Evolutionary conservation across 2,888 invertebrate species (phyloP), one percentile per base, ranked within the genome.

Genomic region (Chesias legatella): DNA sequence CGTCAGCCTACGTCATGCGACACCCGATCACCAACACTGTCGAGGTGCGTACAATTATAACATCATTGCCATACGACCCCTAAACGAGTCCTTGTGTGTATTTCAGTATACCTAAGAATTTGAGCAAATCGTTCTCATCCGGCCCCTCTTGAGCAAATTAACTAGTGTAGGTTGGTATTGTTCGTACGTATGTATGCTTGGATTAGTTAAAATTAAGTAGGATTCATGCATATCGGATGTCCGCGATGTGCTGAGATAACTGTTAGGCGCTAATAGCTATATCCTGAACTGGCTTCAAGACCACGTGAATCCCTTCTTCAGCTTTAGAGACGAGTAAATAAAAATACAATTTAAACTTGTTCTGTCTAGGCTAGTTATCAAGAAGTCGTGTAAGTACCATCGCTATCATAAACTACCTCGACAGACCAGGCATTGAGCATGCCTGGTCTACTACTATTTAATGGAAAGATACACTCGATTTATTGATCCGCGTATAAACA

Each of bases 1-100:
- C 94, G 33, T 90, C 93, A 37, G 94, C 93, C 25, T 94, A 93
- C 74, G 92, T 94, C 46, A 91, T 94, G 88, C 90, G 92, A 43
- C 93, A 94, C 81, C 94, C 94, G 10, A 90, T 90, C 53, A 92
- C 91, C 47, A 91, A 90, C 53, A 91, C 90, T 61, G 92, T 94
- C 32, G 94, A 94, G 90, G 92, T 92, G 89, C 54, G 54, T 45
- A 58, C 23, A 42, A 49, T 48, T 55, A 40, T 54, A 59, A 58
- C 62, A 60, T 61, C 63, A 61, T 59, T 50, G 44, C 52, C 63
- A 72, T 74, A 76, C 62, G 56, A 67, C 63, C 67, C 67, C 67
- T 17, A 17, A 17, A 17, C 56, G 65, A 63, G 56, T 61, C 66
- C 75, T 75, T 64, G 64, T 66, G 63, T 63, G 71, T 73, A 71